Base-by-base conservation (phyloP, 2,113 vertebrate genomes). In the Phyllostomus discolor region DNA sequence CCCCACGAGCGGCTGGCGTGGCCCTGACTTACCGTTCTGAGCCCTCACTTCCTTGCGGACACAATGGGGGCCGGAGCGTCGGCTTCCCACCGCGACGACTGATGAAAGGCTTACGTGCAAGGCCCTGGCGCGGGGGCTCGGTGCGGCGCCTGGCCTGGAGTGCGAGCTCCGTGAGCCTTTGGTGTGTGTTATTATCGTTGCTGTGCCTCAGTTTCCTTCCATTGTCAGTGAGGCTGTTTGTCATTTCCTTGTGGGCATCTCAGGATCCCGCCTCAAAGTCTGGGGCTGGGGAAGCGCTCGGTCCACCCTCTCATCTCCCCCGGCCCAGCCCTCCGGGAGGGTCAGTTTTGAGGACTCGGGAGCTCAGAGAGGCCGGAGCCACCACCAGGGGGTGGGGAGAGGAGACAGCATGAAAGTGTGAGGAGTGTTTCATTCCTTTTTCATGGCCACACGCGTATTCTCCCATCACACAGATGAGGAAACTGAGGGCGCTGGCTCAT, bases 121-220 rank as follows among this genome's bases (percentile, higher is more conserved):
- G 2, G 52, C 22, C 46, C 10, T 4, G 46, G 88, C 80, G 38
- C 84, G 17, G 93, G 82, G 94, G 16, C 82, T 73, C 2, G 2
- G n/a, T n/a, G 7, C 43, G 6, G 41, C 0, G n/a, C 72, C 66
- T 20, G 78, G 38, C 70, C 17, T 17, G 9, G 33, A 7, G 87
- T 0, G 24, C 22, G 73, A 22, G 2, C 50, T 75, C 48, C 5
- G 33, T 22, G 7, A 43, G n/a, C 5, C 19, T 20, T 12, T 4
- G 85, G 9, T 15, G 28, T 67, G 9, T 43, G 22, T 54, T 48
- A 10, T 33, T 46, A 43, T 24, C 12, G 64, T 35, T 41, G 57
- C 9, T 14, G 52, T 84, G 35, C 84, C 88, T 95, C 90, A 73
- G 90, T 92, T 94, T 96, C 96, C 96, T 96, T 66, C 66, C 10